A percentile compares a stretch with the other conserved stretches of the same genome.
Conservation (phyloP, 2,888 invertebrate genomes). For the Dynastes maya region DNA sequence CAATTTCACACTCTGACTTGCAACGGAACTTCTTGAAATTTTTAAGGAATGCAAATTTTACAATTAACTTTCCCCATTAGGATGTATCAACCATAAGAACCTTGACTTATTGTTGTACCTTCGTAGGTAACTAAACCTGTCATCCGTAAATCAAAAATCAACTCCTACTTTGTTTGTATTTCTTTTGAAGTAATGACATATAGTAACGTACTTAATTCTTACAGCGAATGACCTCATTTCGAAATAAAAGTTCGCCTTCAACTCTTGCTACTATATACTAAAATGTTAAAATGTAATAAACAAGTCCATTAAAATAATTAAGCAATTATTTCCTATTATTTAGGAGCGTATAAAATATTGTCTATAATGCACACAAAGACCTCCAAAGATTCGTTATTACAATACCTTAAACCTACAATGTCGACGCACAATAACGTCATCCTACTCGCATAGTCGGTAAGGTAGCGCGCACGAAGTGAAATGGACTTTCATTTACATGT, state of each 20-base stretch:
- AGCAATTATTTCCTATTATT: conserved; percentile 25
- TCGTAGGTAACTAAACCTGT: too few species aligned
- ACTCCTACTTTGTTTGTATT: too few species aligned
- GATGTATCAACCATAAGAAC: too few species aligned
- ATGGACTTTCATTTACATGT: conserved; percentile 38
- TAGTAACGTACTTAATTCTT: background rate
- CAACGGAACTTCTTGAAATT: too few species aligned
- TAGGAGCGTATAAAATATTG: conserved; percentile 15
- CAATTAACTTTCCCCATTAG: too few species aligned
- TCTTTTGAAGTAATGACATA: too few species aligned
- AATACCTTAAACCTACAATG: background rate
- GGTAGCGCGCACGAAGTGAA: background rate
- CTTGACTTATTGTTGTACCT: too few species aligned
- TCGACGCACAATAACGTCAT: background rate
- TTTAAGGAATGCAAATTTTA: too few species aligned
- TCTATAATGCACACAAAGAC: conserved; percentile 10
- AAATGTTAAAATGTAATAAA: conserved; percentile 27
- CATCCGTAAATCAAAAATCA: too few species aligned
- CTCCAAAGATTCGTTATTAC: conserved; percentile 19
- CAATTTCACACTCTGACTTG: too few species aligned
- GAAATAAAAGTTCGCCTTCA: conserved; percentile 14
- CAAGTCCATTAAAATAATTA: conserved; percentile 23
- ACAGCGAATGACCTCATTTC: conserved; percentile 15
- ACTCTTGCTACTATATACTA: background rate
- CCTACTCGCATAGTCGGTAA: background rate